These are phyloP conservation scores for Lutjanus erythropterus DNA, from an alignment of 2,113 vertebrate species.

Conservation along the genomic window DNA sequence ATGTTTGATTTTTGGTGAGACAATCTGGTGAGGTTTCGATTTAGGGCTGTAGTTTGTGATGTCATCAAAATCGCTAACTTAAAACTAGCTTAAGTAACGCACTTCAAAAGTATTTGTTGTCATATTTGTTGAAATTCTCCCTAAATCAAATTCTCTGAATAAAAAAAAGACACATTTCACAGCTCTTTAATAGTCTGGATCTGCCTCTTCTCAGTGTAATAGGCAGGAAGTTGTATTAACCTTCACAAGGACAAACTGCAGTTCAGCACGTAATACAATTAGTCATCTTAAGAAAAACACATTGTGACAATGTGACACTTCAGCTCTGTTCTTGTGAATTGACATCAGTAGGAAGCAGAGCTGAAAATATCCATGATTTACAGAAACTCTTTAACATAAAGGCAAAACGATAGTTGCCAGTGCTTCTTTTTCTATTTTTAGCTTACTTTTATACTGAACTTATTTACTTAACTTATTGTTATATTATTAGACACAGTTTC, in stretches of 20 bases:
- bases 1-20: not conserved
- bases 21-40: not conserved
- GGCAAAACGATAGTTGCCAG: no score
- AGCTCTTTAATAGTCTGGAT: conserved; percentile 32
- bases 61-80: not conserved
- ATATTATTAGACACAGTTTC: no score
- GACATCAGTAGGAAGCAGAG: not conserved
- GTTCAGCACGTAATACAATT: conserved; percentile 18
- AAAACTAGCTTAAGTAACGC: no score
- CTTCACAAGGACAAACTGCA: conserved; percentile 1
- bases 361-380: not conserved
- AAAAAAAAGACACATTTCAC: conserved; percentile 21
- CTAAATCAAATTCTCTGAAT: no score
- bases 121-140: no score
- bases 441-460: no score
- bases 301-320: not conserved
- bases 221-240: conserved; percentile 30
- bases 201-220: conserved; percentile 17
- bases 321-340: not conserved
- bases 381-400: no score
- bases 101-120: no score
- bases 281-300: conserved; percentile 20
- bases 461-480: no score
- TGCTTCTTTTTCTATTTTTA: no score
- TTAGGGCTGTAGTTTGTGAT: not conserved